These are phyloP conservation scores for Liolophura sinensis DNA, from an alignment of 1,140 invertebrate species.

Conservation along the genomic window DNA sequence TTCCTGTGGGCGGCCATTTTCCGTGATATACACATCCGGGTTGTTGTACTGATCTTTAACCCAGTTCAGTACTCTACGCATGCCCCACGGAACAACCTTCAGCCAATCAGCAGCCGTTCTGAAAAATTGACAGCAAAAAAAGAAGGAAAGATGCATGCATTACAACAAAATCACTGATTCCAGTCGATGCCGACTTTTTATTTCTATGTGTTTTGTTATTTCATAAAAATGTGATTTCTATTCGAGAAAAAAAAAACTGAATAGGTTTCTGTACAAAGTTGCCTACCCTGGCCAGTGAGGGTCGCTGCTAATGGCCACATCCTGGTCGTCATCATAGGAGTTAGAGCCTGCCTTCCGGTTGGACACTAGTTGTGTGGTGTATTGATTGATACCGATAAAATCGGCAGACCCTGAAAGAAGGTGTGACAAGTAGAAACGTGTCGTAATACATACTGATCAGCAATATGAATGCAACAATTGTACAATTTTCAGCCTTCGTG, in stretches of 20 bases:
- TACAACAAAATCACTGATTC: background rate
- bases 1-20: slow-evolving; percentile 57
- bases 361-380: slow-evolving; percentile 25
- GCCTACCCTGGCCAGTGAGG: slow-evolving; percentile 11
- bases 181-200: background rate
- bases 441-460: too few species aligned
- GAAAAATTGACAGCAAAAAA: background rate
- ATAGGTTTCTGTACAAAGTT: too few species aligned
- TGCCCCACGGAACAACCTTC: slow-evolving; percentile 25
- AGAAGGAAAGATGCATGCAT: background rate
- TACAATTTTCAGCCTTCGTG: too few species aligned
- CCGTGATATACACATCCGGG: slow-evolving; percentile 29
- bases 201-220: too few species aligned
- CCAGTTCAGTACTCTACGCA: slow-evolving; percentile 49
- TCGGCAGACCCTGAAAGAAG: slow-evolving; percentile 17
- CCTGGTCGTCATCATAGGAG: slow-evolving; percentile 4
- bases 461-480: too few species aligned
- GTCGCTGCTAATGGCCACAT: slow-evolving; percentile 8
- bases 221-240: too few species aligned
- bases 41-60: slow-evolving; percentile 32
- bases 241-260: too few species aligned
- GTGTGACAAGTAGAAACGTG: too few species aligned
- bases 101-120: slow-evolving; percentile 5
- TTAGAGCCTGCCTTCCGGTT: slow-evolving; percentile 1
- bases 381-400: slow-evolving; percentile 26